phyloP scores from a whole-genome alignment of 2,888 invertebrate species.

The Polymixis lichenea region DNA sequence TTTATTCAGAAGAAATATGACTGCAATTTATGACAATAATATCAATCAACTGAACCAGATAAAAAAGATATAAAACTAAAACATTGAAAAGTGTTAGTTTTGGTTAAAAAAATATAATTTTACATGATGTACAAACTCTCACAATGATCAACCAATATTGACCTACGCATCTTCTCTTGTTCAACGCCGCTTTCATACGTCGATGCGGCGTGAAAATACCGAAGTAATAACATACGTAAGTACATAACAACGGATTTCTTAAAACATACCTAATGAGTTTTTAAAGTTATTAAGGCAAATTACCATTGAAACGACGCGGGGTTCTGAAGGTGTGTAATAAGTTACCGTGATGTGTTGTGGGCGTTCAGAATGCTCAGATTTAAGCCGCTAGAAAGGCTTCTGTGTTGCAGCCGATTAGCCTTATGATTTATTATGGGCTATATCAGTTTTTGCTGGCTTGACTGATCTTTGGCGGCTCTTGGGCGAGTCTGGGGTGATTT shows the following conservation, averaged over 20 bases:
- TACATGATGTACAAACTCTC: neutral
- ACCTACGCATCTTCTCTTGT: constrained; percentile 30
- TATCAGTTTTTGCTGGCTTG: constrained; percentile 65
- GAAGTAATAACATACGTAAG: constrained; percentile 57
- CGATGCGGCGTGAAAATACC: constrained; percentile 57
- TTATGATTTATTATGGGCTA: constrained; percentile 80
- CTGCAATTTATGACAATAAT: neutral
- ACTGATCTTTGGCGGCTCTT: constrained; percentile 63
- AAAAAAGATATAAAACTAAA: neutral
- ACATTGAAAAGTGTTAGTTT: neutral
- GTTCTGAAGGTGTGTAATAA: constrained; percentile 81
- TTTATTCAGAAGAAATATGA: neutral
- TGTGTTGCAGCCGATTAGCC: constrained; percentile 81
- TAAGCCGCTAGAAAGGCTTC: constrained; percentile 82
- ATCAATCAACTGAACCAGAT: no score
- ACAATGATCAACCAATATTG: constrained; percentile 24
- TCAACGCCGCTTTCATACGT: constrained; percentile 23
- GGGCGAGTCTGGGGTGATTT: constrained; percentile 58
- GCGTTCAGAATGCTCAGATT: constrained; percentile 67
- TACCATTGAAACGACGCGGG: constrained; percentile 78
- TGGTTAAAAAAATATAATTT: neutral
- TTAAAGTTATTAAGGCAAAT: constrained; percentile 88
- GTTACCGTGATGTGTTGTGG: constrained; percentile 77
- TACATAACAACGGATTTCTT: constrained; percentile 69
- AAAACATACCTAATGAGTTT: constrained; percentile 83